Percentiles rank a stretch among this genome's conserved stretches.
phyloP scores from a whole-genome alignment of 2,113 vertebrate genomes.

The Axis porcinus region DNA sequence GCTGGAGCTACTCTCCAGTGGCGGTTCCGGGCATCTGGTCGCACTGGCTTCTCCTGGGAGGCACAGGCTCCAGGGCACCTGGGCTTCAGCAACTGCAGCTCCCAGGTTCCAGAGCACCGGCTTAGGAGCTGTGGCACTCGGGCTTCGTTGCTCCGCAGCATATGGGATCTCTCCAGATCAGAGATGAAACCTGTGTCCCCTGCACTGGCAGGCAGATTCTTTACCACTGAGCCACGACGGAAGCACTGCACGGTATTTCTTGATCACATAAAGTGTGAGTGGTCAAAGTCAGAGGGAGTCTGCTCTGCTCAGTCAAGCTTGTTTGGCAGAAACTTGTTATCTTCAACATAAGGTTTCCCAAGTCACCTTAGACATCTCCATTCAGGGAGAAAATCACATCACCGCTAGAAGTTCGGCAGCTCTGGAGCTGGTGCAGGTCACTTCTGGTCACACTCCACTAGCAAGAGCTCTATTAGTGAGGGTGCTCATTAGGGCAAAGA shows the following conservation, averaged over 20 bases:
- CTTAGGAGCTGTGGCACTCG: fast-evolving
- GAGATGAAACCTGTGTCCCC: not conserved
- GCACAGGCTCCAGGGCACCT: not conserved
- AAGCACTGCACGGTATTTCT: not conserved
- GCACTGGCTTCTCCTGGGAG: not conserved
- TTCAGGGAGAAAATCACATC: not conserved
- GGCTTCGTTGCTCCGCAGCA: not conserved
- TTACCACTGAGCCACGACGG: not conserved
- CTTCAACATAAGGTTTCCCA: not conserved
- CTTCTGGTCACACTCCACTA: not conserved
- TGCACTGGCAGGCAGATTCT: not conserved
- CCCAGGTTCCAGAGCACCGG: not conserved
- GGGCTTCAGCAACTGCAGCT: not conserved
- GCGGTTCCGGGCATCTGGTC: not conserved
- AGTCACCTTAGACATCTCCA: not conserved
- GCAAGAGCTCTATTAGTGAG: not conserved
- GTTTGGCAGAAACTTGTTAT: not conserved
- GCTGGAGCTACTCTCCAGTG: not conserved
- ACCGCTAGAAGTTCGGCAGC: not conserved
- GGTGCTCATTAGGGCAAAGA: not conserved
- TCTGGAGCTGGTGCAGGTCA: not conserved
- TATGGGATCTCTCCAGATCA: not conserved
- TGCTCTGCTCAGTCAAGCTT: not conserved
- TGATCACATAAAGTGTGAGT: not conserved
- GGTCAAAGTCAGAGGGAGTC: not conserved